A percentile compares a stretch with the other conserved stretches of the same genome.
Evolutionary conservation across 2,797 vertebrate species (phyloP).

Genomic region (Fundulus diaphanus): DNA sequence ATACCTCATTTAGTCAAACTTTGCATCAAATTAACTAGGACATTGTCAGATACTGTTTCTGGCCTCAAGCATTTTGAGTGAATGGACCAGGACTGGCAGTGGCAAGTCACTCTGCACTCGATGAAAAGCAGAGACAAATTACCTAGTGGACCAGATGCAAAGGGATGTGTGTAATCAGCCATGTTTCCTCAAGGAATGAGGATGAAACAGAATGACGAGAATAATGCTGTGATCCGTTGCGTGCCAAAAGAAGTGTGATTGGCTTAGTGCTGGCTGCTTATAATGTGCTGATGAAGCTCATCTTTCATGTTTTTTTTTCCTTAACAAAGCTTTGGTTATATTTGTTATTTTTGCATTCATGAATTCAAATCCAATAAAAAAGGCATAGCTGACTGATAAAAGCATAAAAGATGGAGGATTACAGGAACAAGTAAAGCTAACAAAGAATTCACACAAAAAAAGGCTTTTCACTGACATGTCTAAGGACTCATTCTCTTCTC

Average conservation of each 20-base stretch:
- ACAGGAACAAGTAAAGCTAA: conserved; percentile 11
- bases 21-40: conserved; percentile 62
- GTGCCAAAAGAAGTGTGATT: conserved; percentile 54
- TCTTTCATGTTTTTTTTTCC: conserved; percentile 27
- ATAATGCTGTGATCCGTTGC: conserved; percentile 47
- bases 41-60: conserved; percentile 56
- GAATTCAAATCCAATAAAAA: conserved; percentile 48
- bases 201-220: conserved; percentile 53
- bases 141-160: conserved; percentile 39
- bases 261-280: conserved; percentile 53
- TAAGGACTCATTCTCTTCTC: conserved; percentile 11
- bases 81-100: conserved; percentile 29
- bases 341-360: conserved; percentile 36
- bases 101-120: conserved; percentile 10
- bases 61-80: conserved; percentile 34
- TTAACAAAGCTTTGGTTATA: conserved; percentile 46
- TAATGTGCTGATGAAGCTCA: conserved; percentile 65
- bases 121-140: conserved; percentile 28
- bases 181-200: conserved; percentile 54
- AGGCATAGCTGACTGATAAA: conserved; percentile 34
- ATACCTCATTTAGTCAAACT: conserved; percentile 62
- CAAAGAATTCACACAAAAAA: conserved; percentile 18
- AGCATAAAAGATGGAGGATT: conserved; percentile 33
- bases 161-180: conserved; percentile 48
- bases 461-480: conserved; percentile 18